Percentiles rank a stretch among this genome's conserved stretches.
phyloP scores from a whole-genome alignment of 2,888 invertebrate genomes.

The Parnassius mnemosyne region DNA sequence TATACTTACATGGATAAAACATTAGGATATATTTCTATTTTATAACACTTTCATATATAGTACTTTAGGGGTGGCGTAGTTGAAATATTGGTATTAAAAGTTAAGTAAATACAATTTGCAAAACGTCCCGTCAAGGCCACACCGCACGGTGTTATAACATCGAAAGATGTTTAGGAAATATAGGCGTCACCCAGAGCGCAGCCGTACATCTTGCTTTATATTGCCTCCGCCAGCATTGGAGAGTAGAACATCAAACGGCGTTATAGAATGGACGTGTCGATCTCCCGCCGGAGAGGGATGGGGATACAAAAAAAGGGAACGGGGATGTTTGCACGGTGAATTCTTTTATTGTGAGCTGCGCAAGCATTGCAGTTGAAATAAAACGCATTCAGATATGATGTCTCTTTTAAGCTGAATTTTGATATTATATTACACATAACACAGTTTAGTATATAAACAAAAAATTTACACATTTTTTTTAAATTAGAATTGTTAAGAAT shows the following conservation, averaged over 20 bases:
- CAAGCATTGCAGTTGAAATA: slow-evolving; percentile 54
- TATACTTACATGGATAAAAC: no score
- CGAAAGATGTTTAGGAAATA: slow-evolving; percentile 79
- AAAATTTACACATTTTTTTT: no score
- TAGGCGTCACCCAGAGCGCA: slow-evolving; percentile 79
- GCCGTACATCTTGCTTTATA: slow-evolving; percentile 77
- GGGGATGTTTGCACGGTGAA: slow-evolving; percentile 65
- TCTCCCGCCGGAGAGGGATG: slow-evolving; percentile 57
- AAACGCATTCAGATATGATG: no score
- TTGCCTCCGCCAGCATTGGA: slow-evolving; percentile 77
- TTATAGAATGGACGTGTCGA: slow-evolving; percentile 78
- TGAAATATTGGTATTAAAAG: background rate
- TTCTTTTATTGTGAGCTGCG: slow-evolving; percentile 72
- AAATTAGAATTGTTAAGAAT: no score
- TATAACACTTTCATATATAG: no score
- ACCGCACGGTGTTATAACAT: slow-evolving; percentile 64
- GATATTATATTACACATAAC: no score
- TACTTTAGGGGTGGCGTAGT: no score
- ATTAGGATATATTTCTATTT: no score
- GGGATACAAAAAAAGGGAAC: slow-evolving; percentile 53
- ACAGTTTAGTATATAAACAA: no score
- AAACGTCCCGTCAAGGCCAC: slow-evolving; percentile 65
- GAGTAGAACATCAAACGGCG: slow-evolving; percentile 80
- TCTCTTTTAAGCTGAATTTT: no score
- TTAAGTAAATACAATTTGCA: slow-evolving; percentile 31